Conservation (phyloP, 2,797 vertebrate species). For the Poecilia velifera region DNA sequence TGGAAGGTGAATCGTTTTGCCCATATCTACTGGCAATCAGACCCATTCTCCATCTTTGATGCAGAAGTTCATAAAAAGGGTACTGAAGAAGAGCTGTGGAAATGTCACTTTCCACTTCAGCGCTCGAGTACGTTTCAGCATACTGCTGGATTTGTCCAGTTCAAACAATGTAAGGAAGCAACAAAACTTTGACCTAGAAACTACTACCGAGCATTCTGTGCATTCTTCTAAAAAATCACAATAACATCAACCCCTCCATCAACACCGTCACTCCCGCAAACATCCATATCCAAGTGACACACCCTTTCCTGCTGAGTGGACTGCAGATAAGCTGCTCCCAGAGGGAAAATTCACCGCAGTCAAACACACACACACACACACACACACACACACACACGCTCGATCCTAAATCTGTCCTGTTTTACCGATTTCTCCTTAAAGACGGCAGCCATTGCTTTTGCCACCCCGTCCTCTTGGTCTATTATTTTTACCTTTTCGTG, state of each 20-base stretch:
- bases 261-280: conserved; percentile 61
- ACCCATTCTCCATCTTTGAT: not conserved
- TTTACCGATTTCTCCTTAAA: conserved; percentile 30
- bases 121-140: not conserved
- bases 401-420: conserved; percentile 16
- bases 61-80: not conserved
- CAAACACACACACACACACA: conserved; percentile 25
- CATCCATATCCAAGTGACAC: conserved; percentile 68
- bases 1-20: not conserved
- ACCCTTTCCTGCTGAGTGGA: conserved; percentile 78
- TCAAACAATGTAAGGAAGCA: conserved; percentile 47
- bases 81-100: not conserved
- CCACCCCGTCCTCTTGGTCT: conserved; percentile 5
- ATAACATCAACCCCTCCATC: conserved; percentile 51
- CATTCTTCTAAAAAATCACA: conserved; percentile 52
- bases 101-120: conserved; percentile 4
- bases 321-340: conserved; percentile 75
- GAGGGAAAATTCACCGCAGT: conserved; percentile 31
- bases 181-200: conserved; percentile 25
- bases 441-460: conserved; percentile 9
- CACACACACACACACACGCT: conserved; percentile 25
- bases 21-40: not conserved
- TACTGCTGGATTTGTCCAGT: conserved; percentile 4
- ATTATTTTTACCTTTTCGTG: conserved; percentile 27
- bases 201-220: conserved; percentile 18